Conservation (phyloP, 2,888 invertebrate genomes). For the Pyrrhosoma nymphula region DNA sequence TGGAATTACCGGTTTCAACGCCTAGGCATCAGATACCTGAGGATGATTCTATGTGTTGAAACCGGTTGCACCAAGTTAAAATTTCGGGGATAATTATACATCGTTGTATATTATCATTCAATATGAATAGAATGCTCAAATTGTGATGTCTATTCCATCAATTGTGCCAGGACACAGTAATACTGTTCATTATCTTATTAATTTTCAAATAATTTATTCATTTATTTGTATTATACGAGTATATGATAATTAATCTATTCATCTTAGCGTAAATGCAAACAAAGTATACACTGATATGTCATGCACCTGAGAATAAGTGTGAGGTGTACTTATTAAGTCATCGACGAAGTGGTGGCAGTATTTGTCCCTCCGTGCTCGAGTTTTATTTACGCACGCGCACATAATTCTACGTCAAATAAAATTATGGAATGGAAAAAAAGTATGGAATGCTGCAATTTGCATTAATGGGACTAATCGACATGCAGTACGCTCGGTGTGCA, state of each 20-base stretch:
- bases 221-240: background rate
- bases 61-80: no score
- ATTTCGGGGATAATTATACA: no score
- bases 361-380: background rate
- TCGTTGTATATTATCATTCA: no score
- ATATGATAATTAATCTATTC: background rate
- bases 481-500: background rate
- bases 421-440: background rate
- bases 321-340: background rate
- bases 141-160: no score
- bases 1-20: no score
- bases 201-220: no score
- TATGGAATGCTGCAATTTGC: background rate
- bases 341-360: background rate
- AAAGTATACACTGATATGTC: background rate
- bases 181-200: no score
- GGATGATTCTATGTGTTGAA: no score
- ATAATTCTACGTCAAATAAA: background rate
- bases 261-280: background rate
- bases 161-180: no score
- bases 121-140: no score
- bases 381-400: background rate
- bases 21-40: no score
- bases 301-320: background rate
- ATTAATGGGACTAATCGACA: constrained; percentile 5